Base-by-base conservation (phyloP, 2,113 vertebrate species). In the Lampris megalopsis region DNA sequence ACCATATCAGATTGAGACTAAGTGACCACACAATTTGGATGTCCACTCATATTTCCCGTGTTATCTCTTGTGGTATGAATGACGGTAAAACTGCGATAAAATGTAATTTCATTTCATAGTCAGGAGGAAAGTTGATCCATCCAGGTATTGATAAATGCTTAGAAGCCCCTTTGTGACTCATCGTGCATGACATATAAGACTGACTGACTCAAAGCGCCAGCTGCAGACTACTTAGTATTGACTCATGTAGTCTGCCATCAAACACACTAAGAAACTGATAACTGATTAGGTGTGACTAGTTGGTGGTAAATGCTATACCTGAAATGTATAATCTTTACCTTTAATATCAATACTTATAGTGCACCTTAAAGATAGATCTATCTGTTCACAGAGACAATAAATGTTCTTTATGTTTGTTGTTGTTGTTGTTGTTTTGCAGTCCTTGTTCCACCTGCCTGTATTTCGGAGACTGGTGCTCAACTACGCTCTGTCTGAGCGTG, bases 381-480 rank as follows among this genome's bases (percentile, higher is more conserved):
- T 24, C 24, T 24, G 0, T 24, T 24, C 24, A 24, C 24, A 24
- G 24, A 24, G 24, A 24, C 24, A 24, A 66, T 45, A 70, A 36
- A 79, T 13, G 9, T 38, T 36, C 6, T 6, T 48, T 63, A 13
- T 63, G 56, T 40, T 57, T 49, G 36, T 78, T 50, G 37, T 35
- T 48, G 24, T 48, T 38, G 36, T 37, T 37, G 47, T 43, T 45
- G 5, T 68, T 67, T 87, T 87, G 47, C 89, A 99, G 98, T 99
- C 98, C 13, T 93, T 99, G 54, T 99, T 99, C 88, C 97, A 99
- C 82, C 90, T 99, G 87, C 96, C 96, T 0, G 95, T 96, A 49
- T 99, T 99, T 86, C 95, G 96, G 81, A 95, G 95, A 53, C 94
- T 98, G 62, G 97, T 99, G 66, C 96, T 98, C 67, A 95, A 95